Percentiles rank a stretch among this genome's conserved stretches.
phyloP scores from a whole-genome alignment of 2,113 vertebrate species.

The Oplegnathus fasciatus region DNA sequence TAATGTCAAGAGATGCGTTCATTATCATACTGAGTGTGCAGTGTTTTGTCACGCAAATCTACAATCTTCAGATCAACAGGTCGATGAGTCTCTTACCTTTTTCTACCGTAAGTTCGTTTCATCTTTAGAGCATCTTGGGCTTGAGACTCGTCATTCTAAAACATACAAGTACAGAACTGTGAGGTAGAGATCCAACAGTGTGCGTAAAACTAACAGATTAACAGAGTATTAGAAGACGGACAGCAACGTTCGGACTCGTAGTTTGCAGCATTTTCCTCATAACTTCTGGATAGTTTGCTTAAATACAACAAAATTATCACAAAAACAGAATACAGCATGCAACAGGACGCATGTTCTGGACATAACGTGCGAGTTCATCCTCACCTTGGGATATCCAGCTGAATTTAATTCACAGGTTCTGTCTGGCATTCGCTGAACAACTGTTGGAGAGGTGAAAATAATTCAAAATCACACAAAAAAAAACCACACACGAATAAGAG shows the following conservation, averaged over 20 bases:
- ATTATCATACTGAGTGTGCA: background rate
- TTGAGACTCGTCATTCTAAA: conserved; percentile 73
- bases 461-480: background rate
- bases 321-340: background rate
- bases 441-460: conserved; percentile 29
- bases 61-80: background rate
- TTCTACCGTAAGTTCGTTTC: conserved; percentile 77
- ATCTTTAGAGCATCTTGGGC: conserved; percentile 68
- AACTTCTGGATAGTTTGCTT: background rate
- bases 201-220: conserved; percentile 4
- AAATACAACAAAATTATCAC: background rate
- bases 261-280: background rate
- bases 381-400: conserved; percentile 59
- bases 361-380: background rate
- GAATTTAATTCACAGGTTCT: conserved; percentile 53
- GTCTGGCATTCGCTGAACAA: conserved; percentile 64
- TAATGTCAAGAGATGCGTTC: background rate
- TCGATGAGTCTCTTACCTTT: conserved; percentile 68
- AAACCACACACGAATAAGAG: background rate
- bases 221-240: background rate
- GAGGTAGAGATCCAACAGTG: background rate
- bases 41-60: background rate
- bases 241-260: background rate
- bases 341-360: background rate
- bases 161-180: conserved; percentile 48